Percentiles rank a stretch among this genome's conserved stretches.
Conservation (phyloP, 2,113 vertebrate genomes). For the Rhinoderma darwinii region DNA sequence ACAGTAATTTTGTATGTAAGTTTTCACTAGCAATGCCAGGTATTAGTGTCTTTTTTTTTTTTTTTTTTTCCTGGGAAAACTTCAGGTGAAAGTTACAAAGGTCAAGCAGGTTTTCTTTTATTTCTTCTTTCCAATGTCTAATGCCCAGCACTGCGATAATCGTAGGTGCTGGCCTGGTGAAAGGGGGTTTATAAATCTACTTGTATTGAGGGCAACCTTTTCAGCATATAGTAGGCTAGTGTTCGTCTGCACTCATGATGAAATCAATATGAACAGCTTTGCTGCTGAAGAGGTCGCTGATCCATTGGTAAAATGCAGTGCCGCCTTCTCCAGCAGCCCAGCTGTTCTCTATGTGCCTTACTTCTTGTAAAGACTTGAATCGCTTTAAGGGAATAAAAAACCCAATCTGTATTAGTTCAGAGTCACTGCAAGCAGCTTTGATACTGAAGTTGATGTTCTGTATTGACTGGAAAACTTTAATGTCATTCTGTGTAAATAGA, state of each 20-base stretch:
- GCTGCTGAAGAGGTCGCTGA: slow-evolving; percentile 27
- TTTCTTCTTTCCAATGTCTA: not conserved
- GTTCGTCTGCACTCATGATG: slow-evolving; percentile 20
- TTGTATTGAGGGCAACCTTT: slow-evolving; percentile 43
- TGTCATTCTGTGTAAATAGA: slow-evolving; percentile 88
- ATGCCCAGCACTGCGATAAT: not conserved
- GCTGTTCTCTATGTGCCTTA: slow-evolving; percentile 88
- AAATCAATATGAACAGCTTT: slow-evolving; percentile 30
- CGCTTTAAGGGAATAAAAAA: slow-evolving; percentile 75
- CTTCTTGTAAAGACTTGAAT: slow-evolving; percentile 86
- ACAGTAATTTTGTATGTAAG: slow-evolving; percentile 65
- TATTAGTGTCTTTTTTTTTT: slow-evolving; percentile 60
- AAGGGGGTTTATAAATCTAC: slow-evolving; percentile 37
- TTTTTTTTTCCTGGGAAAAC: slow-evolving; percentile 60
- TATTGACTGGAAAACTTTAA: slow-evolving; percentile 74
- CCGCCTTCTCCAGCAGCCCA: slow-evolving; percentile 33
- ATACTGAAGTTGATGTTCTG: slow-evolving; percentile 77
- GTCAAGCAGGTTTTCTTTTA: not conserved
- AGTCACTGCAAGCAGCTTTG: slow-evolving; percentile 77
- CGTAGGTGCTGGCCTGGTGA: slow-evolving; percentile 11
- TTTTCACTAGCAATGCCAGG: slow-evolving; percentile 63
- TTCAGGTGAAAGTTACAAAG: slow-evolving; percentile 62
- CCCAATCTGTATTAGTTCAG: slow-evolving; percentile 69
- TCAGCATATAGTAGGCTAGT: slow-evolving; percentile 38
- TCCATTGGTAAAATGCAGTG: slow-evolving; percentile 56